phyloP scores from a whole-genome alignment of 2,113 vertebrate genomes.

The Rhinichthys klamathensis region DNA sequence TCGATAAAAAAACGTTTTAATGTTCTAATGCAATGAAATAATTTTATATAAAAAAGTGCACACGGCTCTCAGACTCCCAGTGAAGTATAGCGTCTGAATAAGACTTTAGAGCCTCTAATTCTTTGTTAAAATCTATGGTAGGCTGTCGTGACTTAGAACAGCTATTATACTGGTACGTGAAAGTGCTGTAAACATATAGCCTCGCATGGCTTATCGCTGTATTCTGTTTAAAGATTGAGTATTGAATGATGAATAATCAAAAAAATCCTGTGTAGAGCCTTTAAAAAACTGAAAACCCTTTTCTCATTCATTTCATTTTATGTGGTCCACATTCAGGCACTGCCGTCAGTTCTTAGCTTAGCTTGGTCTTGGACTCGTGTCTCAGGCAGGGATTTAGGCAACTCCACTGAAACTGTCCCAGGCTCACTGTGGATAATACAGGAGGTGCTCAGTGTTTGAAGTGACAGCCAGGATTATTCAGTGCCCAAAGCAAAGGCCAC shows the following conservation, averaged over 20 bases:
- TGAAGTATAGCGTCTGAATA: too few species aligned
- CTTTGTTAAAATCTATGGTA: too few species aligned
- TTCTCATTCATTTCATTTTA: neutral
- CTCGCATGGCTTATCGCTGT: neutral
- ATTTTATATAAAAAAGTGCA: too few species aligned
- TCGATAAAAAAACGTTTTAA: too few species aligned
- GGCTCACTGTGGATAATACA: neutral
- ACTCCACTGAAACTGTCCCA: neutral
- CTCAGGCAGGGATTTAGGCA: neutral
- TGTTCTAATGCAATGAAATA: too few species aligned
- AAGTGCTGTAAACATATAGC: neutral
- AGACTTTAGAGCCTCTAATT: too few species aligned
- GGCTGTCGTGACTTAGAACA: too few species aligned
- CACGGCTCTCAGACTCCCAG: too few species aligned
- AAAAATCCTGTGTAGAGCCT: neutral
- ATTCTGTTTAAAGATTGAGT: neutral
- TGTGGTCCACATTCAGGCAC: neutral
- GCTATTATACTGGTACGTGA: neutral
- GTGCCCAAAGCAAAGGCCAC: conserved; percentile 9
- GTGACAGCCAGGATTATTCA: conserved; percentile 54
- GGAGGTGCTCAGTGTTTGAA: conserved; percentile 56
- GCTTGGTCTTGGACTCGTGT: neutral
- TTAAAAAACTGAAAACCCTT: neutral
- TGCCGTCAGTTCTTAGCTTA: neutral
- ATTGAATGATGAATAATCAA: conserved; percentile 4